phyloP scores from a whole-genome alignment of 2,113 vertebrate genomes.

The Baryphthengus martii region DNA sequence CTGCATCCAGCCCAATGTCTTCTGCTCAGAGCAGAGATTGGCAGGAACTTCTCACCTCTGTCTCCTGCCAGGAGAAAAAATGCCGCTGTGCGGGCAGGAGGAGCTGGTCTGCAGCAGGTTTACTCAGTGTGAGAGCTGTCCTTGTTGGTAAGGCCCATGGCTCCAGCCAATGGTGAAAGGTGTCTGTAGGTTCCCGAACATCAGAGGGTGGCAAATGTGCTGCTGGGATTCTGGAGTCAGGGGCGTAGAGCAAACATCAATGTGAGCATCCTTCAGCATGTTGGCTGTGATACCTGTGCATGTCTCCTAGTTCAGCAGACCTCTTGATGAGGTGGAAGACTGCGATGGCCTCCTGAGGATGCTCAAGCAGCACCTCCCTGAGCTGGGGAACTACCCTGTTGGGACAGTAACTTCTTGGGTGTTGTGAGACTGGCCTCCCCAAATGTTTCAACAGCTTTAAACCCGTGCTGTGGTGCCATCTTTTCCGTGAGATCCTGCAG shows the following conservation, averaged over 20 bases:
- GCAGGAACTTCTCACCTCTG: neutral
- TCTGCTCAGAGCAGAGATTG: neutral
- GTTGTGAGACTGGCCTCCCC: neutral
- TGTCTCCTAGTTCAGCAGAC: neutral
- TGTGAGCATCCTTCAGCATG: rapidly evolving
- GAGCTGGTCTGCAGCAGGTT: neutral
- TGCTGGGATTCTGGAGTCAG: neutral
- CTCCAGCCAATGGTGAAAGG: neutral
- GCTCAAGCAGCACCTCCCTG: neutral
- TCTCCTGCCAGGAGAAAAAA: neutral
- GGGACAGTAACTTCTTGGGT: neutral
- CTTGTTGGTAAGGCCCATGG: neutral
- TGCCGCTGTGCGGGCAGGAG: neutral
- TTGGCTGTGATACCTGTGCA: neutral
- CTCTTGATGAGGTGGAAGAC: neutral
- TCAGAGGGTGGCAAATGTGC: neutral
- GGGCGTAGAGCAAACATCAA: rapidly evolving
- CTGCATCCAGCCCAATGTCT: neutral
- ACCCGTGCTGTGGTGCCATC: neutral
- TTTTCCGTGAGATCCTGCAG: neutral
- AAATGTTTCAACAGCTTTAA: neutral
- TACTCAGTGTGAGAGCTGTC: neutral
- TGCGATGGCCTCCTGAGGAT: neutral
- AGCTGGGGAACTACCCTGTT: rapidly evolving
- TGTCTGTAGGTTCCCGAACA: neutral